Base-by-base conservation (phyloP, 2,113 vertebrate genomes). In the Urocynchramus pylzowi region DNA sequence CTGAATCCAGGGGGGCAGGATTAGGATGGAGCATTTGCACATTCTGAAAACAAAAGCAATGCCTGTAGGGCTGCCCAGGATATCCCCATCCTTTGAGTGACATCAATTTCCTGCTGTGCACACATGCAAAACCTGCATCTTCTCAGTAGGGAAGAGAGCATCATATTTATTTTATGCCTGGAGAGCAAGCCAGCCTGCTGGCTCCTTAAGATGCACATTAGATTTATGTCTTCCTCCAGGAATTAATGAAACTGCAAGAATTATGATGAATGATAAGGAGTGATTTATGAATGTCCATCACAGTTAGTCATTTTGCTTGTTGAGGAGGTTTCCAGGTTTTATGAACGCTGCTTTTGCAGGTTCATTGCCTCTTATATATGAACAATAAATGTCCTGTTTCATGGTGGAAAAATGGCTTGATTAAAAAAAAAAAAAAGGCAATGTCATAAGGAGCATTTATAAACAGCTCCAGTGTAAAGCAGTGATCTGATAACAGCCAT, bases 201-300 rank as follows among this genome's bases (percentile, higher is more conserved):
- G 26, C 26, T 92, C 45, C 54, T 89, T 68, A 75, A 67, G 69
- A 78, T 69, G 71, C 52, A 65, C 15, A 56, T 84, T 93, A 74
- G 30, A 54, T 76, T 91, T 79, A 79, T 64, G 31, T 13, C 54
- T 95, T 93, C 54, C 54, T 76, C 64, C 90, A 88, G 67, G 69
- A 95, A 94, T 88, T 91, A 94, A 91, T 96, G 71, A 92, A 93
- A 82, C 71, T 82, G 86, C 44, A 78, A 76, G 90, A 93, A 84
- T 77, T 50, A 91, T 63, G 57, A 74, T 79, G 80, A 92, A 95
- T 79, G 50, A 33, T 92, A 57, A 6, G 22, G 76, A 71, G 37
- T 82, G 89, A 85, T 89, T 88, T 88, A 93, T 45, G 41, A 84
- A 71, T 82, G 82, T 71, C 78, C 61, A 75, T 87, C 44, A 71